Evolutionary conservation across 2,888 invertebrate genomes (phyloP).

Genomic region (Chloromyia formosa): DNA sequence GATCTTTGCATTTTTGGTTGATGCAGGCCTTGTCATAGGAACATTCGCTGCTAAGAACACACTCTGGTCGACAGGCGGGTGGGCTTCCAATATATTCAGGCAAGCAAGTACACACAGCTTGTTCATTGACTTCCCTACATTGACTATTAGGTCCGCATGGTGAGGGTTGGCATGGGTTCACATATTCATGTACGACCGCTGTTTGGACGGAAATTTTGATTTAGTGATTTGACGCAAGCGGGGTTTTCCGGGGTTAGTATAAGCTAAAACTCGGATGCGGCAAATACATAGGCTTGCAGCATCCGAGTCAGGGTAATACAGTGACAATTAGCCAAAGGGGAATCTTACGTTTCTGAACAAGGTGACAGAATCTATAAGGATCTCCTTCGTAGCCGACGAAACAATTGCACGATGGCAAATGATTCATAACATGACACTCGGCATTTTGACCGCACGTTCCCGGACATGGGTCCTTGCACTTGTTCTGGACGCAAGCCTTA

Average conservation of each 20-base stretch:
- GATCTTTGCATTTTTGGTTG: conserved; percentile 72
- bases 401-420: conserved; percentile 76
- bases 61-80: conserved; percentile 81
- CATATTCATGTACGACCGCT: conserved; percentile 54
- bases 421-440: conserved; percentile 76
- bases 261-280: too few species aligned
- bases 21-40: conserved; percentile 70
- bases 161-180: conserved; percentile 69
- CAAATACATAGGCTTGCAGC: too few species aligned
- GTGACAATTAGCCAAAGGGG: background rate
- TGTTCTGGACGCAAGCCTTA: conserved; percentile 75
- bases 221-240: too few species aligned
- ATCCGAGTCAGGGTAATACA: too few species aligned
- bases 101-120: conserved; percentile 71
- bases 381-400: conserved; percentile 76
- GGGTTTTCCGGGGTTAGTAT: too few species aligned
- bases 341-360: conserved; percentile 65
- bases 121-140: conserved; percentile 66
- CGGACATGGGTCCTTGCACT: conserved; percentile 81
- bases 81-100: conserved; percentile 71
- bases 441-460: conserved; percentile 81
- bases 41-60: conserved; percentile 76
- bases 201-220: background rate
- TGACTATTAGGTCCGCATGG: conserved; percentile 74
- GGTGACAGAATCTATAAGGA: conserved; percentile 73